These are phyloP conservation scores for Probosciger aterrimus DNA, from an alignment of 2,113 vertebrate species.

Conservation along the genomic window DNA sequence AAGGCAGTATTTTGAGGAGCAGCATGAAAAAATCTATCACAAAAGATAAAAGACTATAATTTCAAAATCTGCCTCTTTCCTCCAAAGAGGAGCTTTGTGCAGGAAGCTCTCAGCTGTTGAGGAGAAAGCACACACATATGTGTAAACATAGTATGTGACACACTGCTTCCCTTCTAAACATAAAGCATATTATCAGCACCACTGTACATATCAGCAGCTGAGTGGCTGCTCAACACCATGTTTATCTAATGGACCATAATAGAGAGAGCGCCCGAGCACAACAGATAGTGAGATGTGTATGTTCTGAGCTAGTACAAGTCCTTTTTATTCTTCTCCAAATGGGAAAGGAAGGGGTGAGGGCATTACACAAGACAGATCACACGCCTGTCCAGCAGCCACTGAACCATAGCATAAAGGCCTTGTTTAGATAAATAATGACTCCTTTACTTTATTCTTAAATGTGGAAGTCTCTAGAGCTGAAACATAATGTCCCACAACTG, in stretches of 20 bases:
- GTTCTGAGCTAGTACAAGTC: constrained; percentile 48
- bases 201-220: constrained; percentile 9
- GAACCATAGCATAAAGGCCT: constrained; percentile 55
- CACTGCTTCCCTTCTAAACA: constrained; percentile 62
- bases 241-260: constrained; percentile 69
- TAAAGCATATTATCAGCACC: constrained; percentile 50
- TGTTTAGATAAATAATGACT: constrained; percentile 71
- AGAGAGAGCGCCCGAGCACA: constrained; percentile 31
- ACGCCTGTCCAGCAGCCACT: constrained; percentile 39
- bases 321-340: constrained; percentile 37
- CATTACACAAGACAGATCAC: constrained; percentile 70
- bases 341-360: constrained; percentile 21
- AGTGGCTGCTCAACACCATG: constrained; percentile 48
- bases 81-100: constrained; percentile 6
- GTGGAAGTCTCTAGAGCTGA: constrained; percentile 54
- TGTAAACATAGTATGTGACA: constrained; percentile 29
- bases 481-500: constrained; percentile 44
- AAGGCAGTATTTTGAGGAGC: constrained; percentile 17
- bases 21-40: not conserved
- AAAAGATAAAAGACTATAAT: not conserved
- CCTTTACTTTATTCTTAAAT: constrained; percentile 57
- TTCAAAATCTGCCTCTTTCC: not conserved
- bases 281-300: constrained; percentile 57
- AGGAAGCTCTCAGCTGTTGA: constrained; percentile 8
- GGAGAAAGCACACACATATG: not conserved